Base-by-base conservation (phyloP, 2,797 vertebrate genomes). In the Dendrocincla tyrannina region DNA sequence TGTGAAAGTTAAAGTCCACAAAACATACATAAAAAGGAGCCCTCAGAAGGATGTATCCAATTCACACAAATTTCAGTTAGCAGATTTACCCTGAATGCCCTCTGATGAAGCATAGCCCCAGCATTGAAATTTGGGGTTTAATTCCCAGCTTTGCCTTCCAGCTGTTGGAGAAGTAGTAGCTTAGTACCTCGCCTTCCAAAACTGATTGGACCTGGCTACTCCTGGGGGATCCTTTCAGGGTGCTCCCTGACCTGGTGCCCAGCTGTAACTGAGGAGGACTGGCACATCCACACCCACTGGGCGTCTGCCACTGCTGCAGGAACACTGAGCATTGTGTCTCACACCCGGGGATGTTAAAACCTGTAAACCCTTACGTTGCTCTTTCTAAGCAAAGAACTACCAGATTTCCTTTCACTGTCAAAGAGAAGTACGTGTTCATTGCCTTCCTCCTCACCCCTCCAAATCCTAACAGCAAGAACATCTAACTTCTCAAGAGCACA, bases 251-350 rank as follows among this genome's bases (percentile, higher is more conserved):
- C 42, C 25, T 2, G 2, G 18, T 72, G 15, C 30, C 25, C 53
- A 44, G 59, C 35, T 50, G 17, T 64, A 28, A 42, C 30, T 2
- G 49, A 42, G n/a, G 30, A 27, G 49, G 25, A 53, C 58, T 79
- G 52, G 33, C 68, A 79, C 0, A 0, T 33, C 60, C 16, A 27
- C 22, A 41, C 47, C 18, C 37, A 35, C 22, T 0, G 2, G 35
- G 52, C 5, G 42, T 33, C 15, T 17, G 17, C 22, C 9, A 4
- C 2, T 22, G 52, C 62, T 10, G 2, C 52, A 41, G 56, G 42
- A 53, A 30, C 27, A 23, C 18, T 5, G 47, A 83, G 25, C 6
- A 4, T 7, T 17, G 15, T 23, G 17, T 46, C 20, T 39, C 53
- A 28, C 5, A 2, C 17, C 17, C 8, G 5, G 37, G 10, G 17